Evolutionary conservation across 2,888 invertebrate species (phyloP).

Genomic region (Drosophila melanosoma): DNA sequence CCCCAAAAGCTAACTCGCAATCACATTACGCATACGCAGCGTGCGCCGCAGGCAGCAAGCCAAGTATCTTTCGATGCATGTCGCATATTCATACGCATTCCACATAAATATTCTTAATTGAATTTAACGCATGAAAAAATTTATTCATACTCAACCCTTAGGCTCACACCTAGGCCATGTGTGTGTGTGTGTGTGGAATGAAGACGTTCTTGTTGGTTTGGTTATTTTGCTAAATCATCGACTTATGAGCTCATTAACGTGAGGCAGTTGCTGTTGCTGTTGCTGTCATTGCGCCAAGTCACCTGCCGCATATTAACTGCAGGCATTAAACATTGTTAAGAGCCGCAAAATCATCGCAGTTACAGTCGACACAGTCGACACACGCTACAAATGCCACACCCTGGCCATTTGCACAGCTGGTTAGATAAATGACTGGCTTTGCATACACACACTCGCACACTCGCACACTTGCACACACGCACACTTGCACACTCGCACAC

Average conservation of each 20-base stretch:
- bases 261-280: too few relatives aligned
- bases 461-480: conserved; percentile 22
- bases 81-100: conserved; percentile 66
- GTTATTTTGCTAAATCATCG: conserved; percentile 50
- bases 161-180: neutral
- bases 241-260: conserved; percentile 64
- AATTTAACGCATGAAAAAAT: conserved; percentile 79
- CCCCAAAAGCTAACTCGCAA: conserved; percentile 8
- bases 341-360: conserved; percentile 60
- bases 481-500: conserved; percentile 18
- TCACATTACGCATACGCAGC: conserved; percentile 55
- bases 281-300: conserved; percentile 57
- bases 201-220: conserved; percentile 16
- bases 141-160: conserved; percentile 58
- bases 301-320: conserved; percentile 80
- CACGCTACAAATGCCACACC: conserved; percentile 18
- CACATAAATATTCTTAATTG: conserved; percentile 78
- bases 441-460: conserved; percentile 11
- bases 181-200: neutral
- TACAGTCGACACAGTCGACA: conserved; percentile 53
- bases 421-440: conserved; percentile 58
- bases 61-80: conserved; percentile 48
- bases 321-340: conserved; percentile 66
- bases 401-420: conserved; percentile 30
- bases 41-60: conserved; percentile 48